Evolutionary conservation across 2,888 invertebrate genomes (phyloP), one percentile per base, ranked within the genome.

Genomic region (Poecilus cupreus): DNA sequence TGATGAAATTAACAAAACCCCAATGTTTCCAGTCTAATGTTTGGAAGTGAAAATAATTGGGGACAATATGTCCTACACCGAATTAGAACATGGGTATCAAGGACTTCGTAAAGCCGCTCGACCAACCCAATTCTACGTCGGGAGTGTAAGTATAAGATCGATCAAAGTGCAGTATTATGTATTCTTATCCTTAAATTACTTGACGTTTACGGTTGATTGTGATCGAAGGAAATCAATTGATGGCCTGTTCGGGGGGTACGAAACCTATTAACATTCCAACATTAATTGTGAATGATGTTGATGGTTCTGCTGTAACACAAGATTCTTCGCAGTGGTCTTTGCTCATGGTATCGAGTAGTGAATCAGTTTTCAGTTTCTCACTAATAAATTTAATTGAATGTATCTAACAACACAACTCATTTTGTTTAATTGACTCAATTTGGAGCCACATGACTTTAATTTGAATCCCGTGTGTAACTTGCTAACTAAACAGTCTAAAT

Each of bases 41-140:
- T 22, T 26, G 49, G 32, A 68, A 68, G 43, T 72, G 16, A 20
- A 8, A 5, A 5, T 43, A n/a, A 46, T 20, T 20, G 0, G 26
- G 72, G 72, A 72, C 72, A 72, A 60, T 75, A 96, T 97, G 97
- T 97, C 96, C 89, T 97, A 97, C 90, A 96, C 96, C 89, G 96
- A 97, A 91, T 91, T 97, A 87, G 97, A 97, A 91, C 95, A 96
- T 91, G 97, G 97, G 86, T 97, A 97, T 91, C 96, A 96, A 92
- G 96, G 94, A 87, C 91, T 96, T 88, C 93, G 94, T 88, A 94
- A 94, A 90, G 92, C 93, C 85, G 89, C 91, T 87, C 86, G 88
- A 85, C 91, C 91, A 84, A 93, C 93, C 83, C 92, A 94, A 87
- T 94, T 95, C 90, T 94, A 93, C 91, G 92, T 94, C 87, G 94